These are phyloP conservation scores for Heterochromis multidens DNA, from an alignment of 2,113 vertebrate species.

Conservation along the genomic window DNA sequence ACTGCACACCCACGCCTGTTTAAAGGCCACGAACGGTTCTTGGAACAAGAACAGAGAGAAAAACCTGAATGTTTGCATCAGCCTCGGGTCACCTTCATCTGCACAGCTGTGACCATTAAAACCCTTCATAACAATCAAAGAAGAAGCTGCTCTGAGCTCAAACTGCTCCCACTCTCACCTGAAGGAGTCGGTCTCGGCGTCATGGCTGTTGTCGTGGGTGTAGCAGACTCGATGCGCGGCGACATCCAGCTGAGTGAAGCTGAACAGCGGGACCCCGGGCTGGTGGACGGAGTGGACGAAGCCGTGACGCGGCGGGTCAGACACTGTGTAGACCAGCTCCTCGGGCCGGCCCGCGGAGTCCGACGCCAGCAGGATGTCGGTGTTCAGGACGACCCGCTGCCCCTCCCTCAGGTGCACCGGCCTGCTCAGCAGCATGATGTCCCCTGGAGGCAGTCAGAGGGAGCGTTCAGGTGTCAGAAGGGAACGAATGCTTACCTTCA, in stretches of 20 bases:
- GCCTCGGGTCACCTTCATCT: neutral
- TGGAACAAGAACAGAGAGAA: neutral
- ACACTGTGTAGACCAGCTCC: constrained; percentile 87
- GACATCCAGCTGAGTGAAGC: constrained; percentile 89
- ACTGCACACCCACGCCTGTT: too few relatives aligned
- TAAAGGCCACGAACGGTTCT: neutral
- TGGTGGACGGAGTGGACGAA: constrained; percentile 85
- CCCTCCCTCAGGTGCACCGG: constrained; percentile 89
- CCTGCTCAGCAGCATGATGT: constrained; percentile 84
- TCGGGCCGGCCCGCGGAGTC: constrained; percentile 85
- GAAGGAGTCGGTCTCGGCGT: constrained; percentile 74
- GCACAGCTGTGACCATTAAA: neutral
- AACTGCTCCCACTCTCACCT: constrained; percentile 67
- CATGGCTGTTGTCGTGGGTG: constrained; percentile 82
- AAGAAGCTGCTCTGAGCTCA: neutral
- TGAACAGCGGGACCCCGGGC: constrained; percentile 78
- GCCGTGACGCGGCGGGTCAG: constrained; percentile 84
- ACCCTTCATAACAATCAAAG: too few relatives aligned
- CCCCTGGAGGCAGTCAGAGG: constrained; percentile 73
- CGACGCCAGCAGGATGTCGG: constrained; percentile 89
- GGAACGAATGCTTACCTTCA: neutral
- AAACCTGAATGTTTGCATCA: neutral
- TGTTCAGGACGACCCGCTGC: constrained; percentile 90
- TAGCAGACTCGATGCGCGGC: constrained; percentile 84
- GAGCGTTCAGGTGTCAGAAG: neutral